Conservation (phyloP, 2,113 vertebrate genomes). For the Rhipidura dahli region DNA sequence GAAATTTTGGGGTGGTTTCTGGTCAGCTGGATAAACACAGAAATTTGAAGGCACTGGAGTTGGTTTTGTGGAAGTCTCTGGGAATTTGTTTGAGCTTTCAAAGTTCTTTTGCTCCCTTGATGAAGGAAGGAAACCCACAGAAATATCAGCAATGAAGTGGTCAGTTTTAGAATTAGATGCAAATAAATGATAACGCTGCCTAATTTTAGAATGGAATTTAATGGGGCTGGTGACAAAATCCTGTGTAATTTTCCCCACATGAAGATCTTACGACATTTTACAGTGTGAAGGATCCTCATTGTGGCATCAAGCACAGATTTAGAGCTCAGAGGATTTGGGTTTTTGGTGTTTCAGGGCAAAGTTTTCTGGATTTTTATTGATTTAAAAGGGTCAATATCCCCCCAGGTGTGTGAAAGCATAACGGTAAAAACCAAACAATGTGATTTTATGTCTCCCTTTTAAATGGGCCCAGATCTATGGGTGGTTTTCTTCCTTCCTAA, state of each 20-base stretch:
- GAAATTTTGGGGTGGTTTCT: not conserved
- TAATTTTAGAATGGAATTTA: slow-evolving; percentile 10
- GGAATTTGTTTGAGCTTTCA: not conserved
- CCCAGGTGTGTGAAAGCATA: not conserved
- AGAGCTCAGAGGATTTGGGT: not conserved
- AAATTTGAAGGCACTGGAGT: fast-evolving
- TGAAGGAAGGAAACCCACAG: not conserved
- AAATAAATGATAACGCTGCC: not conserved
- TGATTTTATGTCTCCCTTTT: not conserved
- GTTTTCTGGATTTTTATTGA: not conserved
- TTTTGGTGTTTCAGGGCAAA: not conserved
- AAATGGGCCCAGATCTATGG: not conserved
- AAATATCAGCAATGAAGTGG: not conserved
- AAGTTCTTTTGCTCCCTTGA: fast-evolving
- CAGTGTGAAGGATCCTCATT: fast-evolving
- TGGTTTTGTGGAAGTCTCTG: not conserved
- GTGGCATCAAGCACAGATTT: fast-evolving
- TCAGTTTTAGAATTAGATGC: not conserved
- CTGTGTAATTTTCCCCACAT: not conserved
- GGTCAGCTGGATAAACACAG: not conserved
- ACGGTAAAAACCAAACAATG: fast-evolving
- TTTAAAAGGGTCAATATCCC: not conserved
- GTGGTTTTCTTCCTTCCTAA: not conserved
- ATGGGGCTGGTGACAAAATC: not conserved
- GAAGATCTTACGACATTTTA: not conserved